Conservation (phyloP, 2,113 vertebrate species). For the Anolis sagrei region DNA sequence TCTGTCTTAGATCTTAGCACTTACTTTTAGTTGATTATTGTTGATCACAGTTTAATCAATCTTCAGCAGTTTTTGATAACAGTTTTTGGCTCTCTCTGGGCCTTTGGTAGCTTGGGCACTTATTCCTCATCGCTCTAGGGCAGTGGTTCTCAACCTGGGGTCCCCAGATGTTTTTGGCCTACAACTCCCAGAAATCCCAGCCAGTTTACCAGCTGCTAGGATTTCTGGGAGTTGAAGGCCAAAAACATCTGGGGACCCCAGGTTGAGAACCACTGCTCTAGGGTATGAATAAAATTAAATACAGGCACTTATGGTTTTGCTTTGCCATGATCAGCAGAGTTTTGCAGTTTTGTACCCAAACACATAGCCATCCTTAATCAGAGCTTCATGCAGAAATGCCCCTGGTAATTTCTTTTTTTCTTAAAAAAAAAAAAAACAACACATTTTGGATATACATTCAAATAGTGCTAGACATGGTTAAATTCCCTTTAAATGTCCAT, state of each 20-base stretch:
- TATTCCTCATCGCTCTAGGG: not conserved
- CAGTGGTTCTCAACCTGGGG: no score
- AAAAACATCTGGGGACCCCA: no score
- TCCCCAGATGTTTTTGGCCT: no score
- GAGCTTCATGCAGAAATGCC: not conserved
- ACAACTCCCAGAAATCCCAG: no score
- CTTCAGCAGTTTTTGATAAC: not conserved
- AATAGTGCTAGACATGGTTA: not conserved
- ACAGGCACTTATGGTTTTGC: conserved; percentile 36
- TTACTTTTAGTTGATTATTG: no score
- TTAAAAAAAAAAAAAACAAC: no score
- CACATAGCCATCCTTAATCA: not conserved
- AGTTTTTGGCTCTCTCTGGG: not conserved
- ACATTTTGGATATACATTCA: not conserved
- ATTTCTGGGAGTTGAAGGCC: no score
- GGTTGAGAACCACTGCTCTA: no score
- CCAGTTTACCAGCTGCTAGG: no score
- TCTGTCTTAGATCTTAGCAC: not conserved
- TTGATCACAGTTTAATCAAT: not conserved
- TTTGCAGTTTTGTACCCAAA: not conserved
- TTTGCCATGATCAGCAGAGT: conserved; percentile 7
- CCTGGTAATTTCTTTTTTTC: not conserved
- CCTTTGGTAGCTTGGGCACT: not conserved
- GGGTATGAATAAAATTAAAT: conserved; percentile 38
- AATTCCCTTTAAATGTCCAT: not conserved